Percentiles rank a stretch among this genome's conserved stretches.
These are phyloP conservation scores for Catostomus latipinnis DNA, from an alignment of 2,797 vertebrate species.

Conservation along the genomic window DNA sequence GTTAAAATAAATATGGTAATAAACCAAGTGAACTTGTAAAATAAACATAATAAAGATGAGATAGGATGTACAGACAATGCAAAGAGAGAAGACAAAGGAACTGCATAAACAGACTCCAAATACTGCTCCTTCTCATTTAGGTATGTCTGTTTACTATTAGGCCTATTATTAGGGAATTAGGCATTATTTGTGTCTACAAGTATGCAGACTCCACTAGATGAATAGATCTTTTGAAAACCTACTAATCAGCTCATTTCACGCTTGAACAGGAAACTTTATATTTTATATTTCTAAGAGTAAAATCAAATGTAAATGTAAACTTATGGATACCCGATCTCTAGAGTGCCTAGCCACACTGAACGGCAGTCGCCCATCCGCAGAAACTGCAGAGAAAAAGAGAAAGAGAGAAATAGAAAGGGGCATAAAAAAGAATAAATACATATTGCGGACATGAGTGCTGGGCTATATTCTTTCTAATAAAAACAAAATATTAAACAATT, in stretches of 20 bases:
- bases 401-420: conserved; percentile 4
- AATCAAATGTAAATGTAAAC: conserved; percentile 53
- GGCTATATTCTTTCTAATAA: not conserved
- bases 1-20: not conserved
- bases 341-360: conserved; percentile 90
- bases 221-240: not conserved
- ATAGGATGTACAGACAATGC: not conserved
- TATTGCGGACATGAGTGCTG: not conserved
- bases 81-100: conserved; percentile 10
- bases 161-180: no score
- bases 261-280: not conserved
- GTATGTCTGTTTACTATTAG: no score
- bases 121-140: no score
- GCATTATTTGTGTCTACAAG: not conserved
- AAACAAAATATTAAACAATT: not conserved
- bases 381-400: conserved; percentile 67
- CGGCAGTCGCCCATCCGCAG: conserved; percentile 84
- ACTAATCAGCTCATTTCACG: not conserved
- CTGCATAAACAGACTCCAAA: no score
- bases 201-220: not conserved
- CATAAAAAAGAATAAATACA: not conserved
- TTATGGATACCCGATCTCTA: conserved; percentile 91
- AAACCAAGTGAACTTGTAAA: conserved; percentile 12
- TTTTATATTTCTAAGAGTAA: not conserved
- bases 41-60: conserved; percentile 4